phyloP scores from a whole-genome alignment of 2,797 vertebrate species.

The Tokudaia tokunoshimensis region DNA sequence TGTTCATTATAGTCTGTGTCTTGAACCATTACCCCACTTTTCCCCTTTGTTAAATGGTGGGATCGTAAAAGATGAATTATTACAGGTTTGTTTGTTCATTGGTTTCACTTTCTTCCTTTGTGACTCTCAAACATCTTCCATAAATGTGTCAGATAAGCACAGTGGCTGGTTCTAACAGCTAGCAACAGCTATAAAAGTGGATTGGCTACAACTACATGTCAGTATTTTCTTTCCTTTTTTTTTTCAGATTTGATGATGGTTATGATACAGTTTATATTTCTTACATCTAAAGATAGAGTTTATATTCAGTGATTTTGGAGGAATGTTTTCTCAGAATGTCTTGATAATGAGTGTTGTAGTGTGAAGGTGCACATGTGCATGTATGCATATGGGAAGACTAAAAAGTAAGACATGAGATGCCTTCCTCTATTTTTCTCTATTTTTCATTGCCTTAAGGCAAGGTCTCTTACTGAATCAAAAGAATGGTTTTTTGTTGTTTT shows the following conservation, averaged over 20 bases:
- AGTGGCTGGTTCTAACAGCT: constrained; percentile 84
- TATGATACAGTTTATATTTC: constrained; percentile 53
- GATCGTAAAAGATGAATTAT: constrained; percentile 75
- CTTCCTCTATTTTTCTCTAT: not conserved
- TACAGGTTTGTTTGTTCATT: constrained; percentile 85
- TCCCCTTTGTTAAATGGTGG: constrained; percentile 77
- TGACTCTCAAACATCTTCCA: constrained; percentile 91
- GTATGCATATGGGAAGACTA: not conserved
- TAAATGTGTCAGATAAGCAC: constrained; percentile 91
- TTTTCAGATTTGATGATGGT: constrained; percentile 14
- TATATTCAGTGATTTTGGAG: constrained; percentile 37
- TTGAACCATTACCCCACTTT: constrained; percentile 85
- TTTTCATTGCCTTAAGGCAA: not conserved
- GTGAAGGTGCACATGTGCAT: not conserved
- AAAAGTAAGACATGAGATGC: not conserved
- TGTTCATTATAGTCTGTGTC: constrained; percentile 86
- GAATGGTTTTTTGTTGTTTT: not conserved
- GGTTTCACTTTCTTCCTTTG: constrained; percentile 86
- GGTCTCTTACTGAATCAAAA: not conserved
- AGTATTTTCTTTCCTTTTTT: not conserved
- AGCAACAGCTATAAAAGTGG: constrained; percentile 75
- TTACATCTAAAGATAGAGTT: not conserved
- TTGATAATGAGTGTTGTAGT: not conserved
- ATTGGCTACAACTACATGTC: constrained; percentile 68
- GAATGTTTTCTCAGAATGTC: constrained; percentile 16